phyloP scores from a whole-genome alignment of 2,888 invertebrate species.

The Pseudeuparius sepicola region DNA sequence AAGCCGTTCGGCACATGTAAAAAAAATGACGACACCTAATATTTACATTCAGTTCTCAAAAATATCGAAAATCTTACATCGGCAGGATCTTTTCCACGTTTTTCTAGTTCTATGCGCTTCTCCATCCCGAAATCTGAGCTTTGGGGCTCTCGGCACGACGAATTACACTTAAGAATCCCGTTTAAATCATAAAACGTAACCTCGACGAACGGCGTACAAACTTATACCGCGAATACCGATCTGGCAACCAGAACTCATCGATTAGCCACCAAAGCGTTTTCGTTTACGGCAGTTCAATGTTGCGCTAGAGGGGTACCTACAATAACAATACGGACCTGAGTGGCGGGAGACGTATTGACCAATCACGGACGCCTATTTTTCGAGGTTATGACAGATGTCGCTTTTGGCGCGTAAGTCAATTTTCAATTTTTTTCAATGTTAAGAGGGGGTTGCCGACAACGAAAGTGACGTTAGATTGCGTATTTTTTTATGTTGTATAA shows the following conservation, averaged over 20 bases:
- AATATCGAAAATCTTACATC: constrained; percentile 66
- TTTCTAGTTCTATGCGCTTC: constrained; percentile 91
- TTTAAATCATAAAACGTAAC: constrained; percentile 26
- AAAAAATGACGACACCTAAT: too few relatives aligned
- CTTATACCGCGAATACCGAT: constrained; percentile 20
- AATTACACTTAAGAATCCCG: constrained; percentile 19
- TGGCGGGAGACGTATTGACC: constrained; percentile 31
- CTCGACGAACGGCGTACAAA: constrained; percentile 21
- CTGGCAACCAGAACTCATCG: constrained; percentile 29
- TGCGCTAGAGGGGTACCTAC: constrained; percentile 36
- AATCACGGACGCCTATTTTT: constrained; percentile 23
- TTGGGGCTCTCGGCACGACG: constrained; percentile 19
- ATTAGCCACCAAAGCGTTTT: constrained; percentile 32
- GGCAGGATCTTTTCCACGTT: constrained; percentile 80
- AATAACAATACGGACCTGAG: constrained; percentile 31
- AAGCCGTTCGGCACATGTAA: too few relatives aligned
- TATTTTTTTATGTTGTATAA: too few relatives aligned
- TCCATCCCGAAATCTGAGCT: constrained; percentile 54
- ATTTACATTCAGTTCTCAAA: too few relatives aligned
- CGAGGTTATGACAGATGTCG: constrained; percentile 21
- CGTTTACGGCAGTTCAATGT: constrained; percentile 31
- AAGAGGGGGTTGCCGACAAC: too few relatives aligned
- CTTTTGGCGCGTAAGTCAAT: too few relatives aligned
- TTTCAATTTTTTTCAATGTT: too few relatives aligned
- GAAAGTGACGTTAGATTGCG: too few relatives aligned